These are phyloP conservation scores for Halictus ligatus DNA, from an alignment of 2,888 invertebrate genomes.

Conservation along the genomic window DNA sequence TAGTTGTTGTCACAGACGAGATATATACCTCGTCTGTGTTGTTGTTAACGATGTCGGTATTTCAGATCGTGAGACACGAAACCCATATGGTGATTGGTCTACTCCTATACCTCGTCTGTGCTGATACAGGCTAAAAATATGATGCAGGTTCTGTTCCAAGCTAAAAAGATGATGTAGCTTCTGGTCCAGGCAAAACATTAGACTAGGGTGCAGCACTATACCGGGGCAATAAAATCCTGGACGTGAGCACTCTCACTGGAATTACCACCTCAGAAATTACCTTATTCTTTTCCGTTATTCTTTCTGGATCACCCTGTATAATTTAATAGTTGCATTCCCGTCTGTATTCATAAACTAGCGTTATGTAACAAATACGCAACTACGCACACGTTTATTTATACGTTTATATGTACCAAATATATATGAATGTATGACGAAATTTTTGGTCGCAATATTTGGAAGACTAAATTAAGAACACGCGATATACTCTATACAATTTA, in stretches of 20 bases:
- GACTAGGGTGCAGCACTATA: too few relatives aligned
- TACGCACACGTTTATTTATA: not conserved
- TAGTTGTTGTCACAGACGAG: too few relatives aligned
- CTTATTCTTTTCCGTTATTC: not conserved
- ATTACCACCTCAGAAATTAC: not conserved
- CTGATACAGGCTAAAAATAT: too few relatives aligned
- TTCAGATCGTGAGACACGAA: too few relatives aligned
- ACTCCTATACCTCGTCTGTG: too few relatives aligned
- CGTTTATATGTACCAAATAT: not conserved
- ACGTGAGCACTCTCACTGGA: not conserved
- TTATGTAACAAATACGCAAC: constrained; percentile 7
- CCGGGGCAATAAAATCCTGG: too few relatives aligned
- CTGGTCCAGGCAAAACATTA: too few relatives aligned
- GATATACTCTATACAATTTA: not conserved
- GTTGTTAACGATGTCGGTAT: too few relatives aligned
- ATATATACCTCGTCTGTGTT: too few relatives aligned
- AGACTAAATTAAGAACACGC: not conserved
- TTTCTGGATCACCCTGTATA: not conserved
- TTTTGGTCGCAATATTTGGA: not conserved
- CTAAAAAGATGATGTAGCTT: too few relatives aligned
- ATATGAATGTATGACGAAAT: not conserved
- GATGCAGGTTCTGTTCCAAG: too few relatives aligned
- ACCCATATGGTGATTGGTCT: too few relatives aligned
- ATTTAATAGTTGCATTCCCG: not conserved
- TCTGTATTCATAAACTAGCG: not conserved